Base-by-base conservation (phyloP, 1,140 invertebrate species). In the Acyrthosiphon pisum region DNA sequence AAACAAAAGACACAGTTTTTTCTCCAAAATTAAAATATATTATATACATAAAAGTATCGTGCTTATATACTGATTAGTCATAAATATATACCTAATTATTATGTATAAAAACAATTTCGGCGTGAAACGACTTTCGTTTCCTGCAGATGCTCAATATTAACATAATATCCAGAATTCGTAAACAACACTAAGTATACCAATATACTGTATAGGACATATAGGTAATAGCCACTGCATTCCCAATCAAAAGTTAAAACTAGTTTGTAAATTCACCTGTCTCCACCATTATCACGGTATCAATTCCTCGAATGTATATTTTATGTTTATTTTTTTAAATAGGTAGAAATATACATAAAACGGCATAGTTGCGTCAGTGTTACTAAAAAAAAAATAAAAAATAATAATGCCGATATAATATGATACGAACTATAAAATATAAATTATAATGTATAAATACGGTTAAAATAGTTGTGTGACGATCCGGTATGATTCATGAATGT, bases 201-300 rank as follows among this genome's bases (percentile, higher is more conserved):
- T 76, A 18, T 76, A n/a, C 11, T 60, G 30, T 30, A 60, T 56
- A 60, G 0, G 20, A 50, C 14, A 20, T 22, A 50, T 48, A 11
- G 50, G 50, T 83, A 23, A 83, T 41, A 41, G 6, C 2, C 18
- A 37, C 7, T 41, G 37, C 81, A 37, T 83, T 41, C 35, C 8
- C 81, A 11, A 83, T 8, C 7, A 83, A 83, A 83, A 83, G 35
- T 23, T 26, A 83, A 83, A 83, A 83, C 81, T 41, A 37, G 81
- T 83, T 83, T 83, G 20, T 41, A 83, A 83, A 83, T 2, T 83
- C 81, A 83, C 81, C 81, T 83, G 81, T 37, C 81, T 37, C 81
- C 81, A 41, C 20, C 81, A 11, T 41, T 41, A 83, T 83, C 60
- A 9, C 2, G 37, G 20, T 83, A 83, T 83, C 37, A 83, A 83